These are phyloP conservation scores for Numenius arquata DNA, from an alignment of 2,113 vertebrate species.

Conservation along the genomic window DNA sequence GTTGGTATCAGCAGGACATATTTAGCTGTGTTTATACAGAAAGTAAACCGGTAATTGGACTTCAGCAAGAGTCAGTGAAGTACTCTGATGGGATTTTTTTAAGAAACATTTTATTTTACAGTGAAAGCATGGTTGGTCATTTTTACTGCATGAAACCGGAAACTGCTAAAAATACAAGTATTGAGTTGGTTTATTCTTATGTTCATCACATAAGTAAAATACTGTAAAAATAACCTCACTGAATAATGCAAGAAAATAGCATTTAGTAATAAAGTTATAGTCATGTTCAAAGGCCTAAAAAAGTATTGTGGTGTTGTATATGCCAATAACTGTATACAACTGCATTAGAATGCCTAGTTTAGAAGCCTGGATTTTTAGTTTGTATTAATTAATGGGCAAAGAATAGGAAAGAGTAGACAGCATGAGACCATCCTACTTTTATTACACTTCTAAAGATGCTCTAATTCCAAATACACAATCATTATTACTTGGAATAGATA, in stretches of 20 bases:
- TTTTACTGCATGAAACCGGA: slow-evolving; percentile 11
- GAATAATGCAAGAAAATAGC: neutral
- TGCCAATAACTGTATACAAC: neutral
- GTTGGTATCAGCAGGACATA: slow-evolving; percentile 21
- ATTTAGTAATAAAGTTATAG: neutral
- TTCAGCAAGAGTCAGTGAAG: neutral
- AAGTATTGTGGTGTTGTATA: neutral
- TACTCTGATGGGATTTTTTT: neutral
- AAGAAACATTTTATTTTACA: neutral
- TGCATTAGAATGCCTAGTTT: neutral
- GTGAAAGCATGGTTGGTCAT: neutral
- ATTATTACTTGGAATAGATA: neutral
- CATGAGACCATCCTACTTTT: neutral
- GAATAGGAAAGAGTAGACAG: neutral
- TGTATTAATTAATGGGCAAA: neutral
- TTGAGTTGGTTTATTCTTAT: neutral
- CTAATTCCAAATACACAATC: neutral
- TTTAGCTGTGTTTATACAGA: slow-evolving; percentile 15
- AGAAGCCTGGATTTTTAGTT: neutral
- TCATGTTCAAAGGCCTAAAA: neutral
- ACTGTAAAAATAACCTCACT: neutral
- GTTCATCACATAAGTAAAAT: neutral
- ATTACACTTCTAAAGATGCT: neutral
- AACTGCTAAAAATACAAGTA: neutral
- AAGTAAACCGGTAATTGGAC: slow-evolving; percentile 19